Conservation (phyloP, 2,888 invertebrate genomes). For the Liopterus haemorrhoidalis region DNA sequence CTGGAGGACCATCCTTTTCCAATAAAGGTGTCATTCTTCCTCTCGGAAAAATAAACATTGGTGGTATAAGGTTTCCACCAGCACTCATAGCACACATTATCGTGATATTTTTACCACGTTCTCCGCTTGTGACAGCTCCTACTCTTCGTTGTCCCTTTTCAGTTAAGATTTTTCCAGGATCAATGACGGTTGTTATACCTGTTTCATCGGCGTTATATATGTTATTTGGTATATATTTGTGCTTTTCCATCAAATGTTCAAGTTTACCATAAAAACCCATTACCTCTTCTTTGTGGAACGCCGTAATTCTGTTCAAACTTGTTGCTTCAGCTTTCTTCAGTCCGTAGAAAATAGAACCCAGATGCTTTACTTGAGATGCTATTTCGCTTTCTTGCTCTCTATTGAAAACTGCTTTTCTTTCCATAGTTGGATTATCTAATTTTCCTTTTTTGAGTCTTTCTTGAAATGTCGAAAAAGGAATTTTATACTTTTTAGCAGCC, state of each 20-base stretch:
- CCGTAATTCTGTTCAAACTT: slow-evolving; percentile 32
- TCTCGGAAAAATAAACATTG: slow-evolving; percentile 23
- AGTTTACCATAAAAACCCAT: slow-evolving; percentile 32
- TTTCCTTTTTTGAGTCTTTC: no score
- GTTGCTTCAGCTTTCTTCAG: slow-evolving; percentile 37
- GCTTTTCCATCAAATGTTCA: slow-evolving; percentile 29
- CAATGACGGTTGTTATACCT: slow-evolving; percentile 42
- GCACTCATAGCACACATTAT: slow-evolving; percentile 30
- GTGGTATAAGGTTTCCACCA: slow-evolving; percentile 22
- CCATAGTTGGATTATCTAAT: no score
- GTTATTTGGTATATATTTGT: slow-evolving; percentile 13
- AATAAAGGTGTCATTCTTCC: slow-evolving; percentile 35
- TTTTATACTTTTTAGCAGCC: no score
- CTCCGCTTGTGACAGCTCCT: slow-evolving; percentile 42
- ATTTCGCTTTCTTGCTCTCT: no score
- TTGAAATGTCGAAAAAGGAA: no score
- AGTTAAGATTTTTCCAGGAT: slow-evolving; percentile 40
- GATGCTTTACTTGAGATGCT: no score
- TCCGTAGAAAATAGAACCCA: no score
- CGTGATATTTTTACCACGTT: slow-evolving; percentile 41
- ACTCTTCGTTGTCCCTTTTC: slow-evolving; percentile 42
- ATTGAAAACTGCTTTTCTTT: no score
- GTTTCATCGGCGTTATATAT: slow-evolving; percentile 45
- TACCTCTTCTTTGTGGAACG: slow-evolving; percentile 35
- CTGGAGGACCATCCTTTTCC: slow-evolving; percentile 35